phyloP scores from a whole-genome alignment of 2,888 invertebrate genomes.

The Melipona bicolor region DNA sequence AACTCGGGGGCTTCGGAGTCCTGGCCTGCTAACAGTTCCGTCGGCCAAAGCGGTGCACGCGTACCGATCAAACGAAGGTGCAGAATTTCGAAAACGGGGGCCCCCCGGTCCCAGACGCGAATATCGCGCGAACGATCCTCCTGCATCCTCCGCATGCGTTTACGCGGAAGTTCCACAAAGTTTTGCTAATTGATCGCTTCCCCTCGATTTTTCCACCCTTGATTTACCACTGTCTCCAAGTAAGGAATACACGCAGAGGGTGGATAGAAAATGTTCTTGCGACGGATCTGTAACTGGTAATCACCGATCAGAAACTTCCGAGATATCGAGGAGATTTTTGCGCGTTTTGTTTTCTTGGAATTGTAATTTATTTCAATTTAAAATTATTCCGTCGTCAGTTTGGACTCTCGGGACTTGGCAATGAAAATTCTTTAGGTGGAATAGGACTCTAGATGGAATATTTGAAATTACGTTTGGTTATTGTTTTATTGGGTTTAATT shows the following conservation, averaged over 20 bases:
- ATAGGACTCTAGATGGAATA: too few relatives aligned
- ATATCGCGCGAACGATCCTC: slow-evolving; percentile 52
- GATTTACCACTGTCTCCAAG: background rate
- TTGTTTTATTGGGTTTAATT: too few relatives aligned
- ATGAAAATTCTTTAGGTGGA: too few relatives aligned
- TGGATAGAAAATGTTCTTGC: background rate
- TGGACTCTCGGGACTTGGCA: too few relatives aligned
- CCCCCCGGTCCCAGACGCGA: slow-evolving; percentile 34
- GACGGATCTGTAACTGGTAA: too few relatives aligned
- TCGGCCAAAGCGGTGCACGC: background rate
- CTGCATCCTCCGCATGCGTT: slow-evolving; percentile 6
- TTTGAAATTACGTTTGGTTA: too few relatives aligned
- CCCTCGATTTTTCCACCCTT: background rate
- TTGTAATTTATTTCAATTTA: too few relatives aligned
- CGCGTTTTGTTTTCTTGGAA: too few relatives aligned
- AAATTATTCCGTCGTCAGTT: too few relatives aligned
- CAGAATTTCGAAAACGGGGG: too few relatives aligned
- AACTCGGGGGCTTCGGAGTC: slow-evolving; percentile 1
- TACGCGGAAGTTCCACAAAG: slow-evolving; percentile 38
- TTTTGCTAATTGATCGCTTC: slow-evolving; percentile 47
- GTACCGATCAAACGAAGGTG: slow-evolving; percentile 31
- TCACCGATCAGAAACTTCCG: background rate
- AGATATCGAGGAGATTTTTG: too few relatives aligned
- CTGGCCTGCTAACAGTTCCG: slow-evolving; percentile 18
- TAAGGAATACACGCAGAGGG: background rate